Evolutionary conservation across 2,113 vertebrate genomes (phyloP), one percentile per base, ranked within the genome.

Genomic region (Bos indicus): DNA sequence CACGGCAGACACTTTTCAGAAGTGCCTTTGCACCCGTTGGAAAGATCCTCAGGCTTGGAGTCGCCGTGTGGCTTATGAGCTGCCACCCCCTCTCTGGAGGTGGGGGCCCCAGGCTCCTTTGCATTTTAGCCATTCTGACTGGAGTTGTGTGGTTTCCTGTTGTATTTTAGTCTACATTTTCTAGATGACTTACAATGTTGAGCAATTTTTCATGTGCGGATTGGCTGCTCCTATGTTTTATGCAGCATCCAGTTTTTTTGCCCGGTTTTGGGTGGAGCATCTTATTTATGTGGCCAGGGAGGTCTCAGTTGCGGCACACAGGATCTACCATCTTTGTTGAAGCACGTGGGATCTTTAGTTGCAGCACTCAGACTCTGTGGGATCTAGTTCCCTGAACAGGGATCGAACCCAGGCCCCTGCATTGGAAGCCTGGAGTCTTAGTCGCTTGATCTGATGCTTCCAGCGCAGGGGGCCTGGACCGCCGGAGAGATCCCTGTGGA

Each of bases 141-240:
- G 21, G 62, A 5, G 33, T 91, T 52, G 19, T 52, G 9, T n/a
- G 82, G 25, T 12, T 62, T 59, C 46, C 56, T 16, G 6, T 56
- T 28, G 5, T 46, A 26, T 17, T 40, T 17, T 52, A 30, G 25
- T 43, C 16, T 43, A 36, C 46, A 17, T 43, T 11, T 54, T 48
- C n/a, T 12, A 30, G 43, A 19, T 17, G 56, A 33, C 84, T 43
- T 0, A 10, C 0, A 0, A 2, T 0, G 3, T 13, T 8, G 36
- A 46, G 15, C 17, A 17, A 0, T 16, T 33, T 56, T 30, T 56
- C 56, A 11, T 15, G 7, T 33, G 8, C 1, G 1, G 5, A 51
- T 33, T 4, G 48, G 60, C 78, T 12, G 21, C 14, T 62, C 16
- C 7, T 36, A 0, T 56, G 33, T 33, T 51, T 36, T 78, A 10